A percentile compares a stretch with the other conserved stretches of the same genome.
phyloP scores from a whole-genome alignment of 2,797 vertebrate species.

The Pseudocheirus occidentalis region DNA sequence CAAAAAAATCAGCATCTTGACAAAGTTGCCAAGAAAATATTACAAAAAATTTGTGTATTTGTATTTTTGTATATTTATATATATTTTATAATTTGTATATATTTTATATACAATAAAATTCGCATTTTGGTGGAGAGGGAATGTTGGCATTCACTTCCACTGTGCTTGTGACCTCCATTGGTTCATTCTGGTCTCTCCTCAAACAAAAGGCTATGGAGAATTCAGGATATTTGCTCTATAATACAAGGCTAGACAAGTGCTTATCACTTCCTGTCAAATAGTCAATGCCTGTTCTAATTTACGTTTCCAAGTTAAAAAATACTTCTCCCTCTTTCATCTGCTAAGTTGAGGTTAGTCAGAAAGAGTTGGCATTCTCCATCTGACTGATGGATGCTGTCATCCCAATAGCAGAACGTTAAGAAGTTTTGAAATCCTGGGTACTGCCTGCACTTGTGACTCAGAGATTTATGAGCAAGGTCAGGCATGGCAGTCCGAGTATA shows the following conservation, averaged over 20 bases:
- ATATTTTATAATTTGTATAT: too few species aligned
- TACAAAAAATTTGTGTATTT: not conserved
- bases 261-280: conserved; percentile 19
- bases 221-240: not conserved
- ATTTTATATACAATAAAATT: too few species aligned
- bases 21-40: conserved; percentile 3
- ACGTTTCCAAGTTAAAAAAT: not conserved
- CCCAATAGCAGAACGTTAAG: conserved; percentile 31
- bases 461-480: conserved; percentile 76
- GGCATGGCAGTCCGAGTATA: conserved; percentile 10
- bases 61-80: too few species aligned
- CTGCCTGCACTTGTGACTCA: conserved; percentile 46
- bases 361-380: conserved; percentile 56
- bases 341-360: conserved; percentile 11
- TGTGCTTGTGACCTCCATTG: not conserved
- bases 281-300: conserved; percentile 40
- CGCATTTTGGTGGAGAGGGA: not conserved
- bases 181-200: not conserved
- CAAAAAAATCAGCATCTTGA: not conserved
- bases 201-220: not conserved
- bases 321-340: not conserved
- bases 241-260: not conserved
- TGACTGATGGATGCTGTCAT: conserved; percentile 47
- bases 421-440: conserved; percentile 60
- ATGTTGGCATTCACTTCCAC: not conserved